phyloP scores from a whole-genome alignment of 2,888 invertebrate species.

The Griposia aprilina region DNA sequence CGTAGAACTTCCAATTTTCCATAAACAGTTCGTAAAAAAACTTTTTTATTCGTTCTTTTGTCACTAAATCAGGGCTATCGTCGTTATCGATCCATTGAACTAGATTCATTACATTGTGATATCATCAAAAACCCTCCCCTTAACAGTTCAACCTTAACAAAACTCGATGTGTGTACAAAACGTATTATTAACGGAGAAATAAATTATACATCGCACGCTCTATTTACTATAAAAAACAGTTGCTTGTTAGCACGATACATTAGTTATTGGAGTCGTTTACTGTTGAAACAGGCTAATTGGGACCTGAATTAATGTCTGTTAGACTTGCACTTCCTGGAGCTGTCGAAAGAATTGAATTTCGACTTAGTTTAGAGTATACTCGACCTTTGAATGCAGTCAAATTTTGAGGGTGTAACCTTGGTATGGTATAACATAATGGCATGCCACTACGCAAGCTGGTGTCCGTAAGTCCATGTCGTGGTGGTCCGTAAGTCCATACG shows the following conservation, averaged over 20 bases:
- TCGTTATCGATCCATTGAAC: constrained; percentile 18
- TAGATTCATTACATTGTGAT: constrained; percentile 4
- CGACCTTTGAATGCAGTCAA: not conserved
- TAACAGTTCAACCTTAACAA: constrained; percentile 50
- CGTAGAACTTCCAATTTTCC: not conserved
- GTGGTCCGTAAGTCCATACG: too few relatives aligned
- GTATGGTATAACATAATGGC: too few relatives aligned
- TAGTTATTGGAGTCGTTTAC: constrained; percentile 56
- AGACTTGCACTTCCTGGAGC: constrained; percentile 39
- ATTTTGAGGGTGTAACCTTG: not conserved
- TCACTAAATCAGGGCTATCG: not conserved
- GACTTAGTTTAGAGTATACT: not conserved
- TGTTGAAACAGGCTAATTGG: constrained; percentile 58
- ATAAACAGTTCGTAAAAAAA: not conserved
- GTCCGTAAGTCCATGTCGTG: too few relatives aligned
- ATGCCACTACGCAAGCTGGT: not conserved
- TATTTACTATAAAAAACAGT: constrained; percentile 67
- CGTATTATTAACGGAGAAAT: constrained; percentile 66
- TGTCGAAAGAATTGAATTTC: constrained; percentile 12
- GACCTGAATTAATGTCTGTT: constrained; percentile 31
- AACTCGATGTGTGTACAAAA: constrained; percentile 52
- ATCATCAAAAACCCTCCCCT: constrained; percentile 42
- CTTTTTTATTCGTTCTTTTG: not conserved
- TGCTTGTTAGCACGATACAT: constrained; percentile 63
- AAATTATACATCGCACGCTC: constrained; percentile 68